Percentiles rank a stretch among this genome's conserved stretches.
Evolutionary conservation across 2,888 invertebrate species (phyloP).

Genomic region (Thecocarcelia acutangulata): DNA sequence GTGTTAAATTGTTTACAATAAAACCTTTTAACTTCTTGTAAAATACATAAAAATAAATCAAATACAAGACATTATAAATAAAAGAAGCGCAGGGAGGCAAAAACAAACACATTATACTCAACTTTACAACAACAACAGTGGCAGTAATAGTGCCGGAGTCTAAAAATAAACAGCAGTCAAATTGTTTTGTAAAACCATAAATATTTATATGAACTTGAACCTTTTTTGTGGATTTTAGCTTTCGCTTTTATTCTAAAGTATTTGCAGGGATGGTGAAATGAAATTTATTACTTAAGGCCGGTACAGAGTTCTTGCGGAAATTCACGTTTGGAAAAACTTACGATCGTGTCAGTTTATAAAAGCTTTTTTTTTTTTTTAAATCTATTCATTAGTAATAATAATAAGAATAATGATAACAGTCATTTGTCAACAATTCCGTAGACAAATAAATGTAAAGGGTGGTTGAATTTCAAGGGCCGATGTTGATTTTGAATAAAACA

Average conservation of each 20-base stretch:
- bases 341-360: no score
- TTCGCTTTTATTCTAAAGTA: constrained; percentile 15
- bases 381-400: no score
- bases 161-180: constrained; percentile 66
- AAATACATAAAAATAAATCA: constrained; percentile 62
- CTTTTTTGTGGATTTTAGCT: constrained; percentile 8
- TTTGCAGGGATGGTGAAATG: constrained; percentile 1
- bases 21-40: constrained; percentile 69
- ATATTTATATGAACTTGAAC: constrained; percentile 64
- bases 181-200: constrained; percentile 48
- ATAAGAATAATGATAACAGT: no score
- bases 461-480: no score
- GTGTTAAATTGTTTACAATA: constrained; percentile 69
- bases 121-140: constrained; percentile 26
- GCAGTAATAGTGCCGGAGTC: constrained; percentile 34
- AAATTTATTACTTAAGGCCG: no score
- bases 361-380: no score
- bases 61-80: constrained; percentile 28
- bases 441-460: no score
- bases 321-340: no score
- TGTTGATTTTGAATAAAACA: no score
- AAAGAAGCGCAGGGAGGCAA: neutral
- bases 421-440: no score
- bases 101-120: constrained; percentile 10
- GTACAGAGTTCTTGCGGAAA: no score